Evolutionary conservation across 2,797 vertebrate genomes (phyloP), one percentile per base, ranked within the genome.

Genomic region (Alosa sapidissima): DNA sequence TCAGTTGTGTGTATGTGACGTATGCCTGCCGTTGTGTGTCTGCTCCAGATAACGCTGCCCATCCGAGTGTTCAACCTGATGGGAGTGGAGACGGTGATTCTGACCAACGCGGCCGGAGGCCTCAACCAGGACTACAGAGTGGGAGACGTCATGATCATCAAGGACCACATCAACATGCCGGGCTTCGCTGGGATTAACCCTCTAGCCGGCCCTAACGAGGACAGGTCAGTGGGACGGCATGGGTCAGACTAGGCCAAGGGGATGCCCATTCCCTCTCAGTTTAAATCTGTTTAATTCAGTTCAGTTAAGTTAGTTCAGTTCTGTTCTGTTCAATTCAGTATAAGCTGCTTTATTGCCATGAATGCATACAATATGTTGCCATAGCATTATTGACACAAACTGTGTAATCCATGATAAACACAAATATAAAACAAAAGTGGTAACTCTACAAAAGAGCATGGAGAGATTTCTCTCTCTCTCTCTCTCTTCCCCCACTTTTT

Each of bases 81-180:
- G 89, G 97, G 97, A 0, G 96, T 98, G 65, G 85, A 97, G 89
- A 96, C 94, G 0, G 88, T 98, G 82, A 93, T 98, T 87, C 90
- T 98, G 86, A 98, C 97, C 87, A 98, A 98, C 19, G 97, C 97
- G 0, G 97, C 97, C 0, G 97, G 97, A 48, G 97, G 97, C 2
- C 95, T 98, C 78, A 98, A 97, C 92, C 96, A 94, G 84, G 93
- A 95, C 9, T 98, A 93, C 90, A 95, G 96, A 52, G 97, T 98
- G 84, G 97, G 97, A 0, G 97, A 98, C 85, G 82, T 98, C 85
- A 98, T 98, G 97, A 87, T 98, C 88, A 95, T 98, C 82, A 97
- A 95, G 81, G 97, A 98, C 90, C 97, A 98, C 91, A 95, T 98
- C 91, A 98, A 97, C 93, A 87, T 98, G 84, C 96, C 96, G 0